A percentile compares a stretch with the other conserved stretches of the same genome.
These are phyloP conservation scores for Polia nebulosa DNA, from an alignment of 2,888 invertebrate genomes.

Conservation along the genomic window DNA sequence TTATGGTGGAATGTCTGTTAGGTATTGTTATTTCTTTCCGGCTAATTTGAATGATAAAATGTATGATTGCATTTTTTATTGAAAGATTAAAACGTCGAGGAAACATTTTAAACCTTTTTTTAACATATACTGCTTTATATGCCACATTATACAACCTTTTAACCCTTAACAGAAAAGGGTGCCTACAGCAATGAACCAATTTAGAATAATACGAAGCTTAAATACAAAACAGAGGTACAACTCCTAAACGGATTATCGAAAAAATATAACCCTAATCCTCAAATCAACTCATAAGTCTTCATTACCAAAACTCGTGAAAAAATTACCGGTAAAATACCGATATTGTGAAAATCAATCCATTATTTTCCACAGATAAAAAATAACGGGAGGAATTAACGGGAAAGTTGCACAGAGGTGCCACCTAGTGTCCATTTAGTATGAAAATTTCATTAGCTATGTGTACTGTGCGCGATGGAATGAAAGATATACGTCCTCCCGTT, in stretches of 20 bases:
- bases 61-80: background rate
- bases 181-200: background rate
- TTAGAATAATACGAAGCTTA: background rate
- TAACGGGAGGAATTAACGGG: slow-evolving; percentile 47
- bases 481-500: slow-evolving; percentile 56
- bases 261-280: slow-evolving; percentile 9
- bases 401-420: slow-evolving; percentile 57
- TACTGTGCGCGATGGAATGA: slow-evolving; percentile 38
- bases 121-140: background rate
- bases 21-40: slow-evolving; percentile 27
- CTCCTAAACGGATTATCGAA: slow-evolving; percentile 19
- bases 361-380: slow-evolving; percentile 60
- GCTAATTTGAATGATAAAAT: slow-evolving; percentile 38
- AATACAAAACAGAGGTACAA: slow-evolving; percentile 8
- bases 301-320: slow-evolving; percentile 33
- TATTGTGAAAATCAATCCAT: slow-evolving; percentile 54
- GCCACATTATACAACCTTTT: background rate
- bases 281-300: slow-evolving; percentile 48
- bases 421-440: slow-evolving; percentile 76
- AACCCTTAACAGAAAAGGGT: background rate
- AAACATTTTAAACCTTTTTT: background rate
- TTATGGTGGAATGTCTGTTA: slow-evolving; percentile 4
- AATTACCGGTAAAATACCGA: slow-evolving; percentile 4
- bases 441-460: slow-evolving; percentile 84
- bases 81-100: background rate